Conservation (phyloP, 2,888 invertebrate genomes). For the Lagria hirta region DNA sequence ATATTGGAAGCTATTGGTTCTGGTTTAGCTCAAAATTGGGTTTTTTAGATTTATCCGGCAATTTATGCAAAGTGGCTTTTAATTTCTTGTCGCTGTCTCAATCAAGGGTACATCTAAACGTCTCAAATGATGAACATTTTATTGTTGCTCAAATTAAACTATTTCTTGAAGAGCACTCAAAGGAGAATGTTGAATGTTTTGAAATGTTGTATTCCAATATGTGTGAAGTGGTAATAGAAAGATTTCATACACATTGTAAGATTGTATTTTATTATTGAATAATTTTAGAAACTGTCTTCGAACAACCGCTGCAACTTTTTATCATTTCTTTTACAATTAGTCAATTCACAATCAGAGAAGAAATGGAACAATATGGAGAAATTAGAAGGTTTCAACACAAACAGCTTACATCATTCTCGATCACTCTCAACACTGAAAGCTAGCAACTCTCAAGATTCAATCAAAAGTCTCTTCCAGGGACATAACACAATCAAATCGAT, state of each 20-base stretch:
- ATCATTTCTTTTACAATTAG: constrained; percentile 43
- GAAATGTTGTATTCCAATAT: constrained; percentile 46
- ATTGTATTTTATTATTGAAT: not conserved
- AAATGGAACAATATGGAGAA: constrained; percentile 35
- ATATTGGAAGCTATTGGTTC: not conserved
- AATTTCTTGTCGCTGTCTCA: constrained; percentile 37
- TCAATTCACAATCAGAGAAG: constrained; percentile 25
- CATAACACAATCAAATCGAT: constrained; percentile 21
- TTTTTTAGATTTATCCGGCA: constrained; percentile 35
- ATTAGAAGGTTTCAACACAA: constrained; percentile 36
- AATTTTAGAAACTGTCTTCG: constrained; percentile 42
- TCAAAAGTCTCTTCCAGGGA: constrained; percentile 39
- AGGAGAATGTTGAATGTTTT: constrained; percentile 44
- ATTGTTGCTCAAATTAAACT: constrained; percentile 42
- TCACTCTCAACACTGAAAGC: constrained; percentile 36
- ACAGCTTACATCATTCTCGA: constrained; percentile 24
- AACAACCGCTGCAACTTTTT: constrained; percentile 44
- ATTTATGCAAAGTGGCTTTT: constrained; percentile 40
- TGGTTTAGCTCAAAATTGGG: constrained; percentile 1
- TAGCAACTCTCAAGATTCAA: constrained; percentile 40
- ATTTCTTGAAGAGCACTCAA: constrained; percentile 35
- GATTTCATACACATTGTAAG: constrained; percentile 2
- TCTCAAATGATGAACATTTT: constrained; percentile 40
- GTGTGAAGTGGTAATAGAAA: constrained; percentile 48
- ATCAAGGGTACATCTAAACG: constrained; percentile 23